Evolutionary conservation across 1,140 invertebrate genomes (phyloP).

Genomic region (Sinella curviseta): DNA sequence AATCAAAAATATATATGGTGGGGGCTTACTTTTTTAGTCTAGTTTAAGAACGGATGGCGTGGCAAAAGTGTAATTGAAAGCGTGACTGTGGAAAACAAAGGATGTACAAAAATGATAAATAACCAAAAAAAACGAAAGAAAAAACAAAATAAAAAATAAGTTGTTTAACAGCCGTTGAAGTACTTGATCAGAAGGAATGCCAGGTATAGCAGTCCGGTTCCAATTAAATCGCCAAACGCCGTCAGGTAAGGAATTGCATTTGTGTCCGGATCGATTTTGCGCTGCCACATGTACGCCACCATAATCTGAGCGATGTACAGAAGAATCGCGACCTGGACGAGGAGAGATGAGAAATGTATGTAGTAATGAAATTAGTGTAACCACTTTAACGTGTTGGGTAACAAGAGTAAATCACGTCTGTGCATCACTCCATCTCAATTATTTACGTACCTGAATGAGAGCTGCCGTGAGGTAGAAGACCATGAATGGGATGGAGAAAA

Average conservation of each 20-base stretch:
- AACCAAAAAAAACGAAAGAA: neutral
- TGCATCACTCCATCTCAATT: too few species aligned
- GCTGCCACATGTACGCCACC: conserved; percentile 86
- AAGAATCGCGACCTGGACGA: conserved; percentile 69
- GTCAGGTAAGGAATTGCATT: conserved; percentile 96
- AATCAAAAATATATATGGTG: too few species aligned
- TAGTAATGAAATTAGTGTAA: neutral
- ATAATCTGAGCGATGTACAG: conserved; percentile 83
- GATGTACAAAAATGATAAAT: too few species aligned
- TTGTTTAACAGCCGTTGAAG: neutral
- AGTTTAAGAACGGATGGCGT: too few species aligned
- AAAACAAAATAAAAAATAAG: neutral
- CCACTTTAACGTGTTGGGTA: neutral
- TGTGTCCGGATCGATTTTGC: conserved; percentile 91
- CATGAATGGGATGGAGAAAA: conserved; percentile 56
- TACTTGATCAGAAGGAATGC: neutral
- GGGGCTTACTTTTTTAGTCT: too few species aligned
- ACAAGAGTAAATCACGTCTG: neutral
- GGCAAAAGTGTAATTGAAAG: too few species aligned
- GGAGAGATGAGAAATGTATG: neutral
- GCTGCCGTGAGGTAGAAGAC: conserved; percentile 21
- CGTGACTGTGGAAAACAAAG: too few species aligned
- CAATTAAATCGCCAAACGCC: conserved; percentile 87
- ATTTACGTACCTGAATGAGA: conserved; percentile 18
- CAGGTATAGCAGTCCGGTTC: conserved; percentile 72